Evolutionary conservation across 2,888 invertebrate species (phyloP).

Genomic region (Platycnemis pennipes): DNA sequence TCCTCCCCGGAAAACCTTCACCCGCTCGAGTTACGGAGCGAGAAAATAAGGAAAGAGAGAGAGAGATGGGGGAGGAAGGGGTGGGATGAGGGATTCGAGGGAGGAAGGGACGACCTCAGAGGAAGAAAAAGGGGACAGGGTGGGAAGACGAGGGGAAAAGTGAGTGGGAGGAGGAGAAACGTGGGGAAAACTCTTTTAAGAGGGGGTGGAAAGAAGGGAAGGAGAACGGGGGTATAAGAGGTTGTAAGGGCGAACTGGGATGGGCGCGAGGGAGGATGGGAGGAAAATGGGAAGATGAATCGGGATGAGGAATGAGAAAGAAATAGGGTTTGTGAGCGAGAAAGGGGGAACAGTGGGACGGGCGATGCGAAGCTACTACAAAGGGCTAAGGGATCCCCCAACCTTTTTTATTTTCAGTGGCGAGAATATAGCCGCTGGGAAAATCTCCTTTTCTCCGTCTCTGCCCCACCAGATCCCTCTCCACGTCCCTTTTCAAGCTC

Average conservation of each 20-base stretch:
- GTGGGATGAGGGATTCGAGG: not conserved
- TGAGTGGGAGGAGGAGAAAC: not conserved
- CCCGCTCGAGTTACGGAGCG: conserved; percentile 60
- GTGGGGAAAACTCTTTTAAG: not conserved
- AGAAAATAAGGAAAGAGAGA: conserved; percentile 54
- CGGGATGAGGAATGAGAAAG: conserved; percentile 19
- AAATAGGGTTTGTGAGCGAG: conserved; percentile 17
- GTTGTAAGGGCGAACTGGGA: not conserved
- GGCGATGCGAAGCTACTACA: conserved; percentile 50
- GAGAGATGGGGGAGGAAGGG: not conserved
- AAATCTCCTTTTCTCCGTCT: not conserved
- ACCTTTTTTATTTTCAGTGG: conserved; percentile 50
- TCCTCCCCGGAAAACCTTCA: not conserved
- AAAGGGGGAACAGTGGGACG: not conserved
- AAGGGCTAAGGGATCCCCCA: conserved; percentile 47
- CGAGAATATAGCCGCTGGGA: conserved; percentile 63
- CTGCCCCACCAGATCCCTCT: not conserved
- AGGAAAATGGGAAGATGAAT: not conserved
- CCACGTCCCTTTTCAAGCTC: not conserved
- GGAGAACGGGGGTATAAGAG: not conserved
- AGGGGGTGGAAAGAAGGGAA: not conserved
- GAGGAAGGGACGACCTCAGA: too few species aligned
- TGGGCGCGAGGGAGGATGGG: not conserved
- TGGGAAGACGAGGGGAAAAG: not conserved
- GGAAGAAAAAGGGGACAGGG: too few species aligned